Base-by-base conservation (phyloP, 2,113 vertebrate genomes). In the Microtus pennsylvanicus region DNA sequence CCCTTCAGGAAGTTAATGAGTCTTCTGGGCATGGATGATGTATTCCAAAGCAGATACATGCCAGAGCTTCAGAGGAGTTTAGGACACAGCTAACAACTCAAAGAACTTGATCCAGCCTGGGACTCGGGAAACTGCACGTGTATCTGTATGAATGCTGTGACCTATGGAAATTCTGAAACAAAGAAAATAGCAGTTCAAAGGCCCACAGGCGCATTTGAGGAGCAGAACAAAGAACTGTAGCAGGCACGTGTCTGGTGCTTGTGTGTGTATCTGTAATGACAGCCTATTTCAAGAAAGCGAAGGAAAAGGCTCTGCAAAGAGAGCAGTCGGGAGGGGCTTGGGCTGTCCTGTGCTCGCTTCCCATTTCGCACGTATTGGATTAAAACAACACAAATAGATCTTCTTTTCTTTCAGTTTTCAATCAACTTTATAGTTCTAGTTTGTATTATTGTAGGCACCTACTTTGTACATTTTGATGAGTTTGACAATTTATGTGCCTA, bases 321-420 rank as follows among this genome's bases (percentile, higher is more conserved):
- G n/a, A 93, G 14, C 58, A 90, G 11, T 77, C 45, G n/a, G 58
- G 72, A 77, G 42, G 63, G 87, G 14, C 14, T 58, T 30, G 28
- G 13, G 22, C 16, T n/a, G 69, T 22, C 74, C 75, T 77, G 45
- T 76, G 11, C 69, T 80, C 45, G 1, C 33, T 86, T 95, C 22
- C 38, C 55, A 82, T 67, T 58, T 61, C 38, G 38, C 69, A 90
- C 33, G 45, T 12, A 45, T 74, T 74, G 86, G 58, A 77, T 45
- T 96, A 74, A 90, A 88, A 72, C 28, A 94, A 77, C 22, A 67
- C 58, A 93, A 42, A 89, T 74, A 70, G 72, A 75, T 81, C 77
- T 45, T 92, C 61, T 65, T 24, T 45, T 47, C 33, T 87, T 52
- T 87, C 30, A 35, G 22, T 87, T 52, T 52, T 52, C 26, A 38